phyloP scores from a whole-genome alignment of 2,888 invertebrate species.

The Punctoribates punctum region DNA sequence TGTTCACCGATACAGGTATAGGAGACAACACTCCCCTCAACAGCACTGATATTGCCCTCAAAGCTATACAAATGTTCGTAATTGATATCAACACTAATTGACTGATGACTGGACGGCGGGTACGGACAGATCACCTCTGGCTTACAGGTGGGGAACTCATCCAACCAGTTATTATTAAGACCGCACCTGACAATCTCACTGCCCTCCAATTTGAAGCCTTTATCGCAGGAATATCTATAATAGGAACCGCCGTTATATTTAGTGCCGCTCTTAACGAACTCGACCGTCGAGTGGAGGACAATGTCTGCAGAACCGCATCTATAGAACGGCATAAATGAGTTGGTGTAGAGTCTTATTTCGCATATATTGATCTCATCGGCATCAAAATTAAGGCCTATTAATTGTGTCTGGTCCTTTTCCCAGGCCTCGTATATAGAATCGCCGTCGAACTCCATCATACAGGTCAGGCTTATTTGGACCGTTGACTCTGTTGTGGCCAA shows the following conservation, averaged over 20 bases:
- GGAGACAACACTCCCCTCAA: neutral
- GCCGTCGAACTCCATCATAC: slow-evolving; percentile 17
- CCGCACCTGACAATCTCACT: slow-evolving; percentile 4
- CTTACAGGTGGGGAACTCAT: neutral
- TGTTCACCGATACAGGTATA: neutral
- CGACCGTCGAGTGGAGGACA: slow-evolving; percentile 6
- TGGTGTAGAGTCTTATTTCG: slow-evolving; percentile 3
- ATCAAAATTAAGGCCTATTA: neutral
- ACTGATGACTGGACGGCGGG: neutral
- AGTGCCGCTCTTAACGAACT: neutral
- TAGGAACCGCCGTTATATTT: neutral
- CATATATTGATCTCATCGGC: neutral
- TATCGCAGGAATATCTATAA: slow-evolving; percentile 11
- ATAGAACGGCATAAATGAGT: slow-evolving; percentile 19
- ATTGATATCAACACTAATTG: neutral
- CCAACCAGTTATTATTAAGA: slow-evolving; percentile 22
- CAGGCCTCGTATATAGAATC: slow-evolving; percentile 2
- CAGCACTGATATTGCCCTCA: neutral
- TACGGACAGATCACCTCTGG: neutral
- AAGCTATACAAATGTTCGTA: neutral
- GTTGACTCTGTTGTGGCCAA: neutral
- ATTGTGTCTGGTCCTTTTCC: neutral
- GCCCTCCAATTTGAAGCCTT: neutral
- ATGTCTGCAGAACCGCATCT: slow-evolving; percentile 22
- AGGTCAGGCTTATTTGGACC: neutral